A percentile compares a stretch with the other conserved stretches of the same genome.
phyloP scores from a whole-genome alignment of 2,797 vertebrate genomes.

The Gymnothorax reevesii region DNA sequence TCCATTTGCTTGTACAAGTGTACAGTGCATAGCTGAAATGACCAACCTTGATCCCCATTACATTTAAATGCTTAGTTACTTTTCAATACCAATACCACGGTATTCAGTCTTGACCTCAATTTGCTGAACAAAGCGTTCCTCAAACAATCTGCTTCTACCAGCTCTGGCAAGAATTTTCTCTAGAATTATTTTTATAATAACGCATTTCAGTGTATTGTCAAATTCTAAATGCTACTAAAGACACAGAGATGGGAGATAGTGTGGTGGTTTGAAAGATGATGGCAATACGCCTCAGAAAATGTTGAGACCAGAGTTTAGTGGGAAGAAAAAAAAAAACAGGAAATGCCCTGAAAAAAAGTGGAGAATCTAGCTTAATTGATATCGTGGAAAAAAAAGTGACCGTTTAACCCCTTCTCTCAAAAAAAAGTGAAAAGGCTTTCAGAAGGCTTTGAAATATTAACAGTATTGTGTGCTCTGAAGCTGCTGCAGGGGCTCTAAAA shows the following conservation, averaged over 20 bases:
- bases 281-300: neutral
- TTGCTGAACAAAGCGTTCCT: neutral
- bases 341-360: neutral
- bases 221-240: neutral
- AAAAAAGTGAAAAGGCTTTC: constrained; percentile 3
- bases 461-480: neutral
- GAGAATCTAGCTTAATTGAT: neutral
- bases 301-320: neutral
- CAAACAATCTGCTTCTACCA: neutral
- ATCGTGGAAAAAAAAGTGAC: neutral
- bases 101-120: neutral
- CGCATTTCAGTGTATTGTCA: neutral
- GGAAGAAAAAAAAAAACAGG: neutral
- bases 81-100: neutral
- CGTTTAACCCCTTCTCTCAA: constrained; percentile 15
- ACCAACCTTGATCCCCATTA: neutral
- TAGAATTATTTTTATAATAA: neutral
- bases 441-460: constrained; percentile 15
- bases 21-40: neutral
- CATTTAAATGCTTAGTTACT: constrained; percentile 1
- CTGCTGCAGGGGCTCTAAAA: neutral
- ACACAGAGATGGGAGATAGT: neutral
- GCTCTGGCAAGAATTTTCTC: neutral
- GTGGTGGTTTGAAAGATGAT: neutral
- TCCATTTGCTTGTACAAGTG: neutral